A percentile compares a stretch with the other conserved stretches of the same genome.
Evolutionary conservation across 2,888 invertebrate species (phyloP).

Genomic region (Chrysomela aeneicollis): DNA sequence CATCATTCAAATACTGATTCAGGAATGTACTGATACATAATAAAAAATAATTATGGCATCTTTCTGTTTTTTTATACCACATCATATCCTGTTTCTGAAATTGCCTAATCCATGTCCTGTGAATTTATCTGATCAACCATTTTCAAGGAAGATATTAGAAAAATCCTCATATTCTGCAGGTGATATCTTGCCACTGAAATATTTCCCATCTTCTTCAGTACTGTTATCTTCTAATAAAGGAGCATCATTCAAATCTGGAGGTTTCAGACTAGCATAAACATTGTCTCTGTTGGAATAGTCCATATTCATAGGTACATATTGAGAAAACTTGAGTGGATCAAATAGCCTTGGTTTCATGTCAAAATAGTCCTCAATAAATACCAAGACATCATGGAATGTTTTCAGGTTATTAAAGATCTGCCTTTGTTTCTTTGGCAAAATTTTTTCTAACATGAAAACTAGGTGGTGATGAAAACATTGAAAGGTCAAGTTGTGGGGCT

Average conservation of each 20-base stretch:
- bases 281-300: conserved; percentile 48
- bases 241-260: conserved; percentile 22
- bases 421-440: conserved; percentile 76
- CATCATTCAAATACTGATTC: too few species aligned
- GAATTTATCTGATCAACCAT: conserved; percentile 38
- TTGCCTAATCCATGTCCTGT: too few species aligned
- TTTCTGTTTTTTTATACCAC: too few species aligned
- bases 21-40: too few species aligned
- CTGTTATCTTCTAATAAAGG: conserved; percentile 20
- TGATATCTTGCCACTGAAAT: conserved; percentile 50
- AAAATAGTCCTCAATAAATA: conserved; percentile 72
- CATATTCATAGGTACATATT: conserved; percentile 42
- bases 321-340: conserved; percentile 47
- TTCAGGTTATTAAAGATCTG: conserved; percentile 80
- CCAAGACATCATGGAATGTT: conserved; percentile 72
- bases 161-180: conserved; percentile 46
- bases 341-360: conserved; percentile 59
- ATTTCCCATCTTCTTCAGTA: conserved; percentile 51
- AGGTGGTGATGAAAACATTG: conserved; percentile 95
- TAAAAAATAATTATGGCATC: too few species aligned
- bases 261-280: conserved; percentile 48
- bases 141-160: conserved; percentile 53
- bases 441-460: conserved; percentile 92
- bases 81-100: too few species aligned
- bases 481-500: conserved; percentile 72